Evolutionary conservation across 2,797 vertebrate species (phyloP), one percentile per base, ranked within the genome.

Genomic region (Pterois miles): DNA sequence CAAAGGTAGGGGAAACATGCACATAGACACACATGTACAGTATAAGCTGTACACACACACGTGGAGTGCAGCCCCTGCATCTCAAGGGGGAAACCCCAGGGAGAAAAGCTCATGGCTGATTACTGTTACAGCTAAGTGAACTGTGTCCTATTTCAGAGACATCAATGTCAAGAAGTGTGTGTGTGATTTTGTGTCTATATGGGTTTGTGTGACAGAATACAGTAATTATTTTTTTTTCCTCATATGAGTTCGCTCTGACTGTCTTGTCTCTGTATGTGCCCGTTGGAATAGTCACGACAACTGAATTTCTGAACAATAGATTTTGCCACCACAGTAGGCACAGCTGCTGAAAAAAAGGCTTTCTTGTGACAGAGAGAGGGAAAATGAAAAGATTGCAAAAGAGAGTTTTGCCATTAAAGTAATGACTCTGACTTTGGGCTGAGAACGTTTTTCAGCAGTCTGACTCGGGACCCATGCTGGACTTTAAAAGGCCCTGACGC

Each of bases 131-230:
- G 82, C 74, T 71, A 90, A 89, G 78, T 84, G 86, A 86, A 87
- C 79, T 85, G 89, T 90, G 81, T 92, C 89, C 81, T 86, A 85
- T 90, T 89, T 87, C 76, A 84, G 67, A 80, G 64, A 86, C 76
- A 86, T 88, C 78, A 89, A 67, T 81, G 82, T 89, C 80, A 85
- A 71, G 58, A 59, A 65, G 54, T 72, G 53, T 46, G 74, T 66
- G 13, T 74, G 50, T 81, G 72, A 50, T 20, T 46, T 46, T 74
- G 59, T 80, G 46, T 73, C 65, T 58, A 50, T 50, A 11, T 57
- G 27, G 46, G 9, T 50, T 50, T 57, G 54, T 31, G 57, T 59
- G n/a, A 59, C 20, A 34, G 5, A 58, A 59, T 34, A n/a, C 20
- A 59, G 31, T 34, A n/a, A 34, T 23, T 60, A 22, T 38, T 38